Percentiles rank a stretch among this genome's conserved stretches.
Conservation (phyloP, 2,797 vertebrate species). For the Psittacula derbiana region DNA sequence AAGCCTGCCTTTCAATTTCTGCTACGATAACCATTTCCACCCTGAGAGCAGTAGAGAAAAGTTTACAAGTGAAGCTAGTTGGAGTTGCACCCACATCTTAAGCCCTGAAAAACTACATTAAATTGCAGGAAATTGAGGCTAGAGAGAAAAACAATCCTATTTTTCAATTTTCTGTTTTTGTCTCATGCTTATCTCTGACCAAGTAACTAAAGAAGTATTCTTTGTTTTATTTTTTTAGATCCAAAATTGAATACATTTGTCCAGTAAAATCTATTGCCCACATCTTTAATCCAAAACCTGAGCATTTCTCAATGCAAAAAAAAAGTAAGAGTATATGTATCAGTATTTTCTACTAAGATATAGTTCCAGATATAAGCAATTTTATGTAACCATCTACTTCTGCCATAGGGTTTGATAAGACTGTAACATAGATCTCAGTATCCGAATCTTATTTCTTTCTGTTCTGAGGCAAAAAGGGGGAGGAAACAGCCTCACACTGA, state of each 20-base stretch:
- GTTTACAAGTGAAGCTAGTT: neutral
- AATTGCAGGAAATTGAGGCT: neutral
- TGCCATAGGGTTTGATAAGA: neutral
- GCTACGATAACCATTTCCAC: neutral
- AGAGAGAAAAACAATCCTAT: neutral
- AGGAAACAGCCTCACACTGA: neutral
- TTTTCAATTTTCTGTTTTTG: neutral
- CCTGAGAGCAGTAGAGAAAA: neutral
- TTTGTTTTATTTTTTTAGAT: neutral
- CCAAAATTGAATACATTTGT: neutral
- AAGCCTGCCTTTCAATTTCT: neutral
- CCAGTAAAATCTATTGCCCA: neutral
- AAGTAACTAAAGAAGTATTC: neutral
- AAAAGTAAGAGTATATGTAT: neutral
- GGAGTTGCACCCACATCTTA: neutral
- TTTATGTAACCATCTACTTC: neutral
- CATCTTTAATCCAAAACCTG: neutral
- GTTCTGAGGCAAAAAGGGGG: neutral
- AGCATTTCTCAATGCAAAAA: neutral
- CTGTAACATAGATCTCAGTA: neutral
- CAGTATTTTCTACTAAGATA: neutral
- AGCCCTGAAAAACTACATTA: neutral
- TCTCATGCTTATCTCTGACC: neutral
- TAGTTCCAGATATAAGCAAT: neutral
- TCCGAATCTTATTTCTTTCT: neutral